Evolutionary conservation across 1,140 invertebrate species (phyloP), one percentile per base, ranked within the genome.

Genomic region (Kradibia gibbosae): DNA sequence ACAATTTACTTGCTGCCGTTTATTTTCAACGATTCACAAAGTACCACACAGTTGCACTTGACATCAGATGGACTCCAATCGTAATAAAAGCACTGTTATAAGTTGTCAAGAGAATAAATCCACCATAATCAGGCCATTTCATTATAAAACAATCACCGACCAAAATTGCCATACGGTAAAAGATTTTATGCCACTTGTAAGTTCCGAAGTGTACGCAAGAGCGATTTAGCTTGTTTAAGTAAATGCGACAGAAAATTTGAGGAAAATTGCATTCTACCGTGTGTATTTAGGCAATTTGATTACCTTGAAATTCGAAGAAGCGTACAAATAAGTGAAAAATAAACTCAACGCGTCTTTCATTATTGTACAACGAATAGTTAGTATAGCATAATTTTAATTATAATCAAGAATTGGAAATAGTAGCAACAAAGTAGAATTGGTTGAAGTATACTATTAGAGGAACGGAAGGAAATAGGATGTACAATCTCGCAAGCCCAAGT

Each of bases 61-160:
- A 45, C 62, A 76, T 76, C 36, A 62, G n/a, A 76, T 48, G 45
- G 55, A 76, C 62, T 60, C 57, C 7, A 36, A 25, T 31, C 13
- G 7, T 5, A 25, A 42, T 42, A 31, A 4, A 22, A 20, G 5
- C 17, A 34, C 22, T 39, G 15, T 42, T 42, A 20, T 25, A 62
- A 42, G 42, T 50, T 48, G 39, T 13, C 28, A 3, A 62, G 8
- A 22, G 20, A 78, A 42, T 36, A 10, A 1, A 1, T 7, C n/a
- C 3, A n/a, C 67, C 22, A 79, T 71, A 3, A 71, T 45, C 50
- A 67, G 1, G 25, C 62, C 3, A 71, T 57, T 71, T 79, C 67
- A 57, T 72, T 57, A 70, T 22, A 1, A 34, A 15, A 17, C 11
- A 31, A 39, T 0, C 17, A 70, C 28, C 10, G 1, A 5, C 25